Evolutionary conservation across 2,113 vertebrate genomes (phyloP).

Genomic region (Hyaena hyaena): DNA sequence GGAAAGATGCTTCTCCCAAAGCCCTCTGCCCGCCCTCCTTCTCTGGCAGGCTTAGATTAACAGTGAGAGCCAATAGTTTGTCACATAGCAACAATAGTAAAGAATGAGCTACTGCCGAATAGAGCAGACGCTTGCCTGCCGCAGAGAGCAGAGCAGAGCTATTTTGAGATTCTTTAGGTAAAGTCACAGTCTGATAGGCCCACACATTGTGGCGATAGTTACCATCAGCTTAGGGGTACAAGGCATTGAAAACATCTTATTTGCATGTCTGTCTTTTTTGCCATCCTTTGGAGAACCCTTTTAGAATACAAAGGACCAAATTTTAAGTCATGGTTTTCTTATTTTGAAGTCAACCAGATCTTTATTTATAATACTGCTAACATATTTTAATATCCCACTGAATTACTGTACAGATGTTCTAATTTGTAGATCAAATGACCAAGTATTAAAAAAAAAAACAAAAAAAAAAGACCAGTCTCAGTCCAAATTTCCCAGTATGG

Average conservation of each 20-base stretch:
- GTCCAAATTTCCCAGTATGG: not conserved
- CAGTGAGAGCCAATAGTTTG: slow-evolving; percentile 70
- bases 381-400: not conserved
- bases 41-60: slow-evolving; percentile 48
- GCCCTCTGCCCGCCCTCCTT: slow-evolving; percentile 28
- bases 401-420: not conserved
- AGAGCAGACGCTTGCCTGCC: slow-evolving; percentile 39
- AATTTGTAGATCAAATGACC: not conserved
- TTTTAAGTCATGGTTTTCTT: slow-evolving; percentile 7
- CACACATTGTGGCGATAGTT: slow-evolving; percentile 19
- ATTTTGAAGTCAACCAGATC: not conserved
- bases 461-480: not conserved
- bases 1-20: not conserved
- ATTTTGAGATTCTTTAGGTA: slow-evolving; percentile 77
- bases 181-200: slow-evolving; percentile 67
- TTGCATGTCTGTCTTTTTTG: slow-evolving; percentile 54
- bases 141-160: slow-evolving; percentile 65
- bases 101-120: slow-evolving; percentile 50
- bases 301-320: slow-evolving; percentile 17
- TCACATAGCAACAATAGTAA: slow-evolving; percentile 80
- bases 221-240: not conserved
- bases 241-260: slow-evolving; percentile 3
- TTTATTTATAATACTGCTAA: not conserved
- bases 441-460: not conserved
- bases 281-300: not conserved